Evolutionary conservation across 2,888 invertebrate genomes (phyloP), one percentile per base, ranked within the genome.

Genomic region (Masnerella sp.): DNA sequence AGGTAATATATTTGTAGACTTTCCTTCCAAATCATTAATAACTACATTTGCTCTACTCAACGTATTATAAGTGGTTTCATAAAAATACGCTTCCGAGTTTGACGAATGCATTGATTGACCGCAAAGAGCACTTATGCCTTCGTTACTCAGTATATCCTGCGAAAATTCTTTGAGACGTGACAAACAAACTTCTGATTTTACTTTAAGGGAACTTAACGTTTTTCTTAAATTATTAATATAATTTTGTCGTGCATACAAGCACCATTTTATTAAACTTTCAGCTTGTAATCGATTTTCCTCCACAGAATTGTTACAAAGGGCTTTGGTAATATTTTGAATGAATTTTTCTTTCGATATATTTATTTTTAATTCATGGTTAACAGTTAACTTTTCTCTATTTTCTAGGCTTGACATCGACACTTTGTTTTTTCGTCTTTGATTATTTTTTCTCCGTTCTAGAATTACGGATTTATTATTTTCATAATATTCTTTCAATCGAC

Each of bases 271-370:
- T 9, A 52, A 8, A 8, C 14, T 20, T 25, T 38, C 52, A 25
- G 52, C 38, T 52, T 52, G 25, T 5, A 52, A n/a, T 3, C 38
- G 11, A 38, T 52, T 52, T 52, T 38, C 52, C 38, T 52, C 25
- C 14, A 15, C 5, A n/a, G 36, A 11, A 25, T 52, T 38, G 17
- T 25, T 14, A 15, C 20, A 9, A 18, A 58, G 22, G 17, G 7
- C 43, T 7, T 30, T 28, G 4, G 58, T 12, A 11, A 58, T 32
- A 7, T 42, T 11, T 49, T 40, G 20, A 34, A 67, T 49, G 22
- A 49, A 58, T 51, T 42, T 5, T 58, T 67, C 67, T 2, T 49
- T 34, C 5, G 40, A 15, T 25, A 54, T 52, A 5, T 45, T 12
- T 43, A 54, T 14, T 47, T 47, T 30, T 15, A 32, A 14, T 38